These are phyloP conservation scores for Gallirallus australis DNA, from an alignment of 2,797 vertebrate species.

Conservation along the genomic window DNA sequence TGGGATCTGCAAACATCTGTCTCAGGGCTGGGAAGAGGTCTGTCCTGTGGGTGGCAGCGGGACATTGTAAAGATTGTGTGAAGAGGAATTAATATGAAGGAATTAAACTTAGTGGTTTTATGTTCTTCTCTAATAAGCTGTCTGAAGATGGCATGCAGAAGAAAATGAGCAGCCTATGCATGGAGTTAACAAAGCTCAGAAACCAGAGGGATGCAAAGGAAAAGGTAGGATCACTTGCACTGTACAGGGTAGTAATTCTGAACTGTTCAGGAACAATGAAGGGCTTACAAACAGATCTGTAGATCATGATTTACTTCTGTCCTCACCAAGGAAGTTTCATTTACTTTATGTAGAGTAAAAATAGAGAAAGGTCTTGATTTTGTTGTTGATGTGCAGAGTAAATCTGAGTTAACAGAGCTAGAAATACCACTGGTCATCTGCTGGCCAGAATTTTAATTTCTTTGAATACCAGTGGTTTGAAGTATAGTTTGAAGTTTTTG, in stretches of 20 bases:
- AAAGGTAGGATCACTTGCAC: slow-evolving; percentile 75
- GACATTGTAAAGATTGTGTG: neutral
- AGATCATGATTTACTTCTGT: neutral
- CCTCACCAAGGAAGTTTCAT: neutral
- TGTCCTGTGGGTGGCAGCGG: neutral
- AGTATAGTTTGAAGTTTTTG: neutral
- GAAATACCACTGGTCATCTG: neutral
- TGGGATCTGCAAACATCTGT: fast-evolving
- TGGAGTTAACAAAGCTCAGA: slow-evolving; percentile 91
- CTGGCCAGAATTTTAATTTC: neutral
- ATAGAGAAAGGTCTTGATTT: neutral
- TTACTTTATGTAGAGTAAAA: neutral
- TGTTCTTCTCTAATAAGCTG: slow-evolving; percentile 76
- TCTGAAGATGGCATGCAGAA: slow-evolving; percentile 91
- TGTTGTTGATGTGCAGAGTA: neutral
- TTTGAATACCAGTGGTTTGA: neutral
- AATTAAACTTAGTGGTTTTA: neutral
- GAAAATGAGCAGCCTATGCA: slow-evolving; percentile 87
- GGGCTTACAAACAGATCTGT: neutral
- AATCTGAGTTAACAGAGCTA: neutral
- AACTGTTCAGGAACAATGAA: neutral
- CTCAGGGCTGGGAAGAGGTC: neutral
- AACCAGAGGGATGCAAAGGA: slow-evolving; percentile 88
- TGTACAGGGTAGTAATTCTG: neutral
- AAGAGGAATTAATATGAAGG: neutral